Conservation (phyloP, 2,113 vertebrate species). For the Megaceryle torquata region DNA sequence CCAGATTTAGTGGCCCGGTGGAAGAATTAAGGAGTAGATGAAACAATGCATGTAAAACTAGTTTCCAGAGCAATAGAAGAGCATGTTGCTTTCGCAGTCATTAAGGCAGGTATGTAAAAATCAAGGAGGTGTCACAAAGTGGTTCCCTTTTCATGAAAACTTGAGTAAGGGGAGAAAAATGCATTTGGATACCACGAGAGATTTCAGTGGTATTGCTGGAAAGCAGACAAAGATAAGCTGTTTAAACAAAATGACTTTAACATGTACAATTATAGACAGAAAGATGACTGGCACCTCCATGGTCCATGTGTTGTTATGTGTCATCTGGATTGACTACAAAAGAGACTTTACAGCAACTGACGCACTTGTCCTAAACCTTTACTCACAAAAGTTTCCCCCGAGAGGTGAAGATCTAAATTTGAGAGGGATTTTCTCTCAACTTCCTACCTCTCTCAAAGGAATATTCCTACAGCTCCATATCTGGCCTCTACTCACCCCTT, state of each 20-base stretch:
- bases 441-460: not conserved
- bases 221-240: constrained; percentile 8
- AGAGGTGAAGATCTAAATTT: not conserved
- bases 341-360: not conserved
- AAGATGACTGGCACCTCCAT: not conserved
- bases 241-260: not conserved
- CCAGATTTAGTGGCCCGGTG: constrained; percentile 63
- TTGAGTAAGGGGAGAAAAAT: not conserved
- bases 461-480: not conserved
- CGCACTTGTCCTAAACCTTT: not conserved
- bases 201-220: not conserved
- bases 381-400: not conserved
- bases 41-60: constrained; percentile 42
- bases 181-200: not conserved
- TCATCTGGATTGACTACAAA: not conserved
- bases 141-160: not conserved
- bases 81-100: not conserved
- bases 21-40: constrained; percentile 66
- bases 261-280: not conserved
- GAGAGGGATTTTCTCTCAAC: not conserved
- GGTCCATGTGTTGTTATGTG: not conserved
- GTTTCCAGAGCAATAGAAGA: constrained; percentile 40
- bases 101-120: not conserved
- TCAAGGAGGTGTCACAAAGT: not conserved
- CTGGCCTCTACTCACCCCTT: not conserved